These are phyloP conservation scores for Apamea sordens DNA, from an alignment of 2,888 invertebrate genomes.

Conservation along the genomic window DNA sequence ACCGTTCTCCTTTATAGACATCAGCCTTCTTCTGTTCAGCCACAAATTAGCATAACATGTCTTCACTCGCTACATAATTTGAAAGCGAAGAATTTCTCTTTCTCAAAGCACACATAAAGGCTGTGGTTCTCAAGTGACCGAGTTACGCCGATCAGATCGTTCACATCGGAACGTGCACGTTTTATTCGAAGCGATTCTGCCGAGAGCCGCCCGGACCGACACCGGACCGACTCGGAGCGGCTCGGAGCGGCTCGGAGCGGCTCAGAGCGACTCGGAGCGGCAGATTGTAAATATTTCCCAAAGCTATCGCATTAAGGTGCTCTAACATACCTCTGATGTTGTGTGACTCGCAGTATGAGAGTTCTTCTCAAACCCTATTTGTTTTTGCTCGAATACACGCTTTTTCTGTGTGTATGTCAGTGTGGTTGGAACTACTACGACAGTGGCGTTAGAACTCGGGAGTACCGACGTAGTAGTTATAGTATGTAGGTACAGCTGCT, in stretches of 20 bases:
- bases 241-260: background rate
- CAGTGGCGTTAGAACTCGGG: background rate
- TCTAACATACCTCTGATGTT: constrained; percentile 23
- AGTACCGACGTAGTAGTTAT: background rate
- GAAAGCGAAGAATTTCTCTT: constrained; percentile 6
- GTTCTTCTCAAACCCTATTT: constrained; percentile 7
- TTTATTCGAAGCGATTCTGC: constrained; percentile 21
- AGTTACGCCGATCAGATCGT: constrained; percentile 14
- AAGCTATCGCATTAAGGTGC: constrained; percentile 21
- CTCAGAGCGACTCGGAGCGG: background rate
- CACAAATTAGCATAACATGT: background rate
- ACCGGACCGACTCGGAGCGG: background rate
- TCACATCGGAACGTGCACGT: constrained; percentile 20
- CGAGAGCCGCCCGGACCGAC: background rate
- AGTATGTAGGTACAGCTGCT: background rate
- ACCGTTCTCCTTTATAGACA: too few species aligned
- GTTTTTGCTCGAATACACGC: background rate
- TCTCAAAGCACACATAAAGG: background rate
- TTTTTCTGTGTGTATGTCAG: background rate
- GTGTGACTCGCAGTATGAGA: constrained; percentile 10
- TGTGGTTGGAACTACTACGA: background rate
- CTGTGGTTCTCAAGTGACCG: constrained; percentile 14
- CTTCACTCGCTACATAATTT: background rate
- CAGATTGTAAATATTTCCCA: constrained; percentile 21
- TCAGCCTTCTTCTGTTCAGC: background rate